Evolutionary conservation across 2,797 vertebrate genomes (phyloP), one percentile per base, ranked within the genome.

Genomic region (Paguma larvata): DNA sequence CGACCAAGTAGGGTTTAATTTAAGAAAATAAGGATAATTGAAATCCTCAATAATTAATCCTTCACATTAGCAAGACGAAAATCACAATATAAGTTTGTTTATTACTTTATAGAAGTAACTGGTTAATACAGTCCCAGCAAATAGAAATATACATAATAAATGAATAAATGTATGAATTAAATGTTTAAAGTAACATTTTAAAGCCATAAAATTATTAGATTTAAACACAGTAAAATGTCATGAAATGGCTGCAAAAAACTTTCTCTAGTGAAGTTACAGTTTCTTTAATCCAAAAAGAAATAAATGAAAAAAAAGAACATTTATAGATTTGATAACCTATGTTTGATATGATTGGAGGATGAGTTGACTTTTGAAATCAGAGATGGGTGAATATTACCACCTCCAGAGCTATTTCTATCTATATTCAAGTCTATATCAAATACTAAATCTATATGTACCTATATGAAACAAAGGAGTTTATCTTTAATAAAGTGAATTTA

Each of bases 181-280:
- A 56, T 46, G 5, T 85, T 96, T 90, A 86, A 73, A 32, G 32
- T 90, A 44, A 30, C 18, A 65, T 86, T 89, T 86, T 85, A 38
- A 73, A 70, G 25, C 14, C 0, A 16, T 32, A 48, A 70, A 67
- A 62, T 44, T 80, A 53, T 68, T 90, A 77, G 14, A n/a, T n/a
- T n/a, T 70, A 53, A 86, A 44, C 18, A n/a, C 7, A 72, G 10
- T 41, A 67, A 41, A 80, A 27, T 41, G 21, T 80, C 16, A 56
- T 34, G 79, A 86, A 30, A 23, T 34, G 41, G 21, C 5, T 70
- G 4, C n/a, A 13, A 62, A 95, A 89, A 41, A 6, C 34, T 27
- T 93, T 78, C 7, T 53, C 53, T 63, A 53, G 12, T 53, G 93
- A 23, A 89, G 70, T 79, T 89, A 85, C 0, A 16, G 4, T 79